Conservation (phyloP, 2,888 invertebrate species). For the Sussaba pulchella region DNA sequence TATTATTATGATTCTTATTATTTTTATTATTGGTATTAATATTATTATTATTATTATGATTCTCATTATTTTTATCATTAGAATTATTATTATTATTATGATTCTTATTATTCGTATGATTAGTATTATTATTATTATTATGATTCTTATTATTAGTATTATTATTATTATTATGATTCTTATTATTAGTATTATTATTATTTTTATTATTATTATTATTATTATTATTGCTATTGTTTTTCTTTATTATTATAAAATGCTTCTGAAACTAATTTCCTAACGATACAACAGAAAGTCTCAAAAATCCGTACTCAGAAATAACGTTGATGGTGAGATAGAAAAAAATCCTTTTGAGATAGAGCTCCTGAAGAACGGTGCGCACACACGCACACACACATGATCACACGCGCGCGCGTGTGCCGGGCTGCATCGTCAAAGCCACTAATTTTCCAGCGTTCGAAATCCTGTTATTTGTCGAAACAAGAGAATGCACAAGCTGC, state of each 20-base stretch:
- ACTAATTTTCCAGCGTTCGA: slow-evolving; percentile 49
- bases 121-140: too few species aligned
- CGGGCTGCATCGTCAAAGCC: background rate
- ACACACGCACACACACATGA: slow-evolving; percentile 42
- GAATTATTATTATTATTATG: too few species aligned
- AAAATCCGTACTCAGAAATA: slow-evolving; percentile 9
- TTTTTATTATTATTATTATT: too few species aligned
- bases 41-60: too few species aligned
- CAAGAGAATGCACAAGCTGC: slow-evolving; percentile 24
- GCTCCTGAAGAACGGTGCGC: slow-evolving; percentile 8
- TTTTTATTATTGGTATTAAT: too few species aligned
- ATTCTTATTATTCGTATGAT: too few species aligned
- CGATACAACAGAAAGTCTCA: slow-evolving; percentile 9
- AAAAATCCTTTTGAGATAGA: slow-evolving; percentile 3
- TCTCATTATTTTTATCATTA: too few species aligned
- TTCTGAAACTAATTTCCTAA: slow-evolving; percentile 37
- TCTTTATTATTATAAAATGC: slow-evolving; percentile 15
- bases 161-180: too few species aligned
- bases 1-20: too few species aligned
- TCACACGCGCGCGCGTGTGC: slow-evolving; percentile 12
- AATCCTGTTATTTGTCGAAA: slow-evolving; percentile 37
- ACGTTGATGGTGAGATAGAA: slow-evolving; percentile 22
- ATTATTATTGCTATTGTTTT: too few species aligned
- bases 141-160: too few species aligned
- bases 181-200: too few species aligned